Base-by-base conservation (phyloP, 2,113 vertebrate genomes). In the Burhinus bistriatus region DNA sequence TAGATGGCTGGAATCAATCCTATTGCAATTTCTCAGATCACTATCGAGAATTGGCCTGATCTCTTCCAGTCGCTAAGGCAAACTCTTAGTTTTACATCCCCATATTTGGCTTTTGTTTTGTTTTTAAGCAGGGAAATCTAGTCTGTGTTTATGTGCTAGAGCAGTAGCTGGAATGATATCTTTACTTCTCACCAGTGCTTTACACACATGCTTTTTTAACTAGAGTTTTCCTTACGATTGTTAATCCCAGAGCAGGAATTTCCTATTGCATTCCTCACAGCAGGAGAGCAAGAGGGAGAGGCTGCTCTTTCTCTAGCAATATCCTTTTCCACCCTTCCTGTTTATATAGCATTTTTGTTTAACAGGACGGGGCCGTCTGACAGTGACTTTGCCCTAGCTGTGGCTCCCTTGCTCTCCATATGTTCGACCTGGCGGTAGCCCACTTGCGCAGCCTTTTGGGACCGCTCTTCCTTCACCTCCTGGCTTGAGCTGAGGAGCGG, bases 311-410 rank as follows among this genome's bases (percentile, higher is more conserved):
- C 88, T 87, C 89, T 32, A 64, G 88, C 82, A 93, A 84, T 88
- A 92, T 94, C 91, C 92, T 84, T 87, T 96, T 91, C 96, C 96
- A 97, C 96, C 96, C 96, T 97, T 97, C 97, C 96, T 97, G 96
- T 97, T 97, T 97, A 90, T 97, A 89, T 12, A 79, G 36, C 75
- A 76, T 90, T 96, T 97, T 88, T 87, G 69, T 87, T 94, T 61
- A 89, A 75, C 78, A 86, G 88, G 62, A 93, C 9, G 2, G 75
- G 70, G 70, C 49, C 0, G 2, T 65, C 58, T 30, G 36, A 96
- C 21, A 94, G 93, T 70, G 89, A 58, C 22, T 88, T 34, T 51
- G 76, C 40, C 71, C 27, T 5, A 51, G 66, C 82, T 66, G 15
- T 9, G 78, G 62, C 77, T 91, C 66, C 77, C 45, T 83, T 32